phyloP scores from a whole-genome alignment of 2,797 vertebrate species.

The Cuculus canorus region DNA sequence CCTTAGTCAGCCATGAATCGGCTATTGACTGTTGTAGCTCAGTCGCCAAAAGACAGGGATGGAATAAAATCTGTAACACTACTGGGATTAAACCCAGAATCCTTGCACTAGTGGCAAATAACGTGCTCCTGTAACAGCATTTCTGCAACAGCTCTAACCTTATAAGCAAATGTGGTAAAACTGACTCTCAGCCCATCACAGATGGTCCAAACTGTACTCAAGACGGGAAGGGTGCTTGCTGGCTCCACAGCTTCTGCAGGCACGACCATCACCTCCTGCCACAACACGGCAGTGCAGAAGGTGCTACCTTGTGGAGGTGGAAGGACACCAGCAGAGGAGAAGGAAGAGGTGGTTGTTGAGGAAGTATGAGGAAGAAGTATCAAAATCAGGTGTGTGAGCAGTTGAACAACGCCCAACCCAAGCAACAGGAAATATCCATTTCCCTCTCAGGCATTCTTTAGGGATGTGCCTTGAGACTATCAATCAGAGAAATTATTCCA shows the following conservation, averaged over 20 bases:
- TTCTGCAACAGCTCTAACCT: neutral
- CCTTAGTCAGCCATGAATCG: neutral
- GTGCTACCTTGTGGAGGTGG: rapidly evolving
- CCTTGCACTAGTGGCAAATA: neutral
- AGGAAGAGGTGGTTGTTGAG: neutral
- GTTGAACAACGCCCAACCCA: neutral
- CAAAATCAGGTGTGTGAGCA: neutral
- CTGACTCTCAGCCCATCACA: rapidly evolving
- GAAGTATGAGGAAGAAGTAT: neutral
- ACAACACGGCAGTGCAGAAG: neutral
- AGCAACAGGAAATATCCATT: neutral
- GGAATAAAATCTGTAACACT: neutral
- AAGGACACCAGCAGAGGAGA: neutral
- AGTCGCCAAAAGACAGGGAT: neutral
- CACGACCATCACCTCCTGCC: neutral
- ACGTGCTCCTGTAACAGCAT: neutral
- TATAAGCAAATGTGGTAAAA: neutral
- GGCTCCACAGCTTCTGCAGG: neutral
- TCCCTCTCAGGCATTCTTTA: neutral
- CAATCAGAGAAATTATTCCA: neutral
- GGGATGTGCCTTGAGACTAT: neutral
- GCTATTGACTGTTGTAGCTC: neutral
- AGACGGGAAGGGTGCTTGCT: neutral
- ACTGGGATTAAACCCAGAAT: neutral
- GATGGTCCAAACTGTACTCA: neutral